Evolutionary conservation across 2,888 invertebrate species (phyloP).

Genomic region (Andrena trimmerana): DNA sequence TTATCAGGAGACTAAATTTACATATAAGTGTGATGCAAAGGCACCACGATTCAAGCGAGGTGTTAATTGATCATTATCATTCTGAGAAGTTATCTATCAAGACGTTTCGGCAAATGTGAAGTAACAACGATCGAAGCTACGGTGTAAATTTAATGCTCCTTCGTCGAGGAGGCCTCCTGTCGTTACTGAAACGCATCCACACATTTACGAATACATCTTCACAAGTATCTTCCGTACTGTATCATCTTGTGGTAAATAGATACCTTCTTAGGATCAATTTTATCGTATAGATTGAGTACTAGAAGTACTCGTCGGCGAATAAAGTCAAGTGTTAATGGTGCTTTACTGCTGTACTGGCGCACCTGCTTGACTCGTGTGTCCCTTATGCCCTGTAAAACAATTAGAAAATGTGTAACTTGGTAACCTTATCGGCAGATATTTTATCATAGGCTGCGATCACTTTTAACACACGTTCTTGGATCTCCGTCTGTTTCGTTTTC

Average conservation of each 20-base stretch:
- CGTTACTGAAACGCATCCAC: background rate
- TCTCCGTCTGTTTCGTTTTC: conserved; percentile 88
- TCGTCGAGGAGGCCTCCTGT: background rate
- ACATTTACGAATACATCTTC: conserved; percentile 37
- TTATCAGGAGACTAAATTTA: conserved; percentile 6
- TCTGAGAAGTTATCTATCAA: conserved; percentile 55
- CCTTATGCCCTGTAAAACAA: conserved; percentile 88
- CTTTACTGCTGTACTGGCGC: conserved; percentile 91
- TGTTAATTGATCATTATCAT: conserved; percentile 59
- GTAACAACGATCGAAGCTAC: background rate
- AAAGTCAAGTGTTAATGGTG: conserved; percentile 92
- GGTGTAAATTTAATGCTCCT: background rate
- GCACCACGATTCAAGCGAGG: conserved; percentile 81
- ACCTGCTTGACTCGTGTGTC: conserved; percentile 87
- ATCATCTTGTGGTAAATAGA: conserved; percentile 73
- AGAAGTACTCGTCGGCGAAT: conserved; percentile 96
- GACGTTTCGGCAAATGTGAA: conserved; percentile 31
- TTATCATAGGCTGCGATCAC: conserved; percentile 96
- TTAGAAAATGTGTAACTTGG: conserved; percentile 81
- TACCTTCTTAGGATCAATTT: conserved; percentile 97
- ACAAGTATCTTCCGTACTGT: conserved; percentile 31
- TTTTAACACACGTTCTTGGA: conserved; percentile 93
- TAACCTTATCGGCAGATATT: conserved; percentile 93
- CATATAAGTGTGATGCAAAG: conserved; percentile 56
- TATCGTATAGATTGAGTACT: conserved; percentile 98